These are phyloP conservation scores for Smithornis capensis DNA, from an alignment of 2,113 vertebrate genomes.

Conservation along the genomic window DNA sequence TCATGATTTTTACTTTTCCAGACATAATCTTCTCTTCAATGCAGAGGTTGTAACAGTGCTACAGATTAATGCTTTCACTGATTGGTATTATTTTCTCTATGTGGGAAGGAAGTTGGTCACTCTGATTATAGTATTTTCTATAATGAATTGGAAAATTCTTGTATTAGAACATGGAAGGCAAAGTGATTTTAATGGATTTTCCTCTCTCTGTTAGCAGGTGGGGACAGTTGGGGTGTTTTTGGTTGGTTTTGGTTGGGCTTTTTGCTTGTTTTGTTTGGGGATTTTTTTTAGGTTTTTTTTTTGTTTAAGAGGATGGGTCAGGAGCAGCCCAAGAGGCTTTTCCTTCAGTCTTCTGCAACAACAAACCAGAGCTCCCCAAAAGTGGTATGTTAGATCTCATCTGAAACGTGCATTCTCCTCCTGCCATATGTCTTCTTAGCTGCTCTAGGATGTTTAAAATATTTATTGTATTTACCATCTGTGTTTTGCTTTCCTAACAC, in stretches of 20 bases:
- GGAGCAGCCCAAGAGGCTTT: not conserved
- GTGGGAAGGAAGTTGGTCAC: not conserved
- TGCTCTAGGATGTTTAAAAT: not conserved
- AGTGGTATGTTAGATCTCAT: not conserved
- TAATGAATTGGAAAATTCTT: not conserved
- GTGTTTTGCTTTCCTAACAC: not conserved
- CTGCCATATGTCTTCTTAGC: not conserved
- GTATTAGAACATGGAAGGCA: not conserved
- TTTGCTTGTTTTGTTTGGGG: no score
- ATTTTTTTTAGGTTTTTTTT: no score
- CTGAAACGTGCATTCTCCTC: not conserved
- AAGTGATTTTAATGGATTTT: not conserved
- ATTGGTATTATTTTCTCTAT: not conserved
- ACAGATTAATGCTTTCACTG: not conserved
- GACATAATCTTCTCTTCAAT: not conserved
- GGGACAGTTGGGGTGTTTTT: not conserved
- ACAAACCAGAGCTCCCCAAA: not conserved
- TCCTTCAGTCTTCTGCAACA: not conserved
- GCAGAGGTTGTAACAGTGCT: not conserved
- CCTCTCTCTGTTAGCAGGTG: not conserved
- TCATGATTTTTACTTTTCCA: not conserved
- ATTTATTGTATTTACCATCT: not conserved
- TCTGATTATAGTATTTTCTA: not conserved
- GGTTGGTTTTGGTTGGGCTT: not conserved
- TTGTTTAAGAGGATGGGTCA: not conserved